Percentiles rank a stretch among this genome's conserved stretches.
phyloP scores from a whole-genome alignment of 2,888 invertebrate genomes.

The Tetramorium bicarinatum region DNA sequence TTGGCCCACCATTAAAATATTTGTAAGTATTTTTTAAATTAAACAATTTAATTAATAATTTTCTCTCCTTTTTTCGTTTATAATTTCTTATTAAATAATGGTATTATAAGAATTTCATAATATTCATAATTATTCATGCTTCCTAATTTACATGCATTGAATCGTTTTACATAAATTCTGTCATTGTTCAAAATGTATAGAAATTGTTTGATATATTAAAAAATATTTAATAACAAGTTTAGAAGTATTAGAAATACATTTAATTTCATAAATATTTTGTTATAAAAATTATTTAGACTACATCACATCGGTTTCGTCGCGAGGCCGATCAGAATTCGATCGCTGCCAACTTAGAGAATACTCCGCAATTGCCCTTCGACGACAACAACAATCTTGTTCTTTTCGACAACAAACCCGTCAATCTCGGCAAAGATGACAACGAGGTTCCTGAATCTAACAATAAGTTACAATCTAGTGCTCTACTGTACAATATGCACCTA shows the following conservation, averaged over 20 bases:
- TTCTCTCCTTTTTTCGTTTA: neutral
- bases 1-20: neutral
- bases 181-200: neutral
- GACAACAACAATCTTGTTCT: neutral
- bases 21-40: neutral
- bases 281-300: neutral
- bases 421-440: neutral
- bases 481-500: neutral
- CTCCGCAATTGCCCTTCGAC: neutral
- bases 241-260: neutral
- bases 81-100: neutral
- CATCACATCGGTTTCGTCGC: neutral
- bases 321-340: neutral
- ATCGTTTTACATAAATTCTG: neutral
- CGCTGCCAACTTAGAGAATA: neutral
- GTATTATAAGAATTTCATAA: neutral
- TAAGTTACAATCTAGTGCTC: neutral
- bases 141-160: neutral
- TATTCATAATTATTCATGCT: neutral
- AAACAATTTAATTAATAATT: constrained; percentile 7
- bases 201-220: neutral
- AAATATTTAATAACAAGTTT: neutral
- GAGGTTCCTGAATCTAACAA: neutral
- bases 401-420: neutral
- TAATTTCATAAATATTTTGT: neutral